Percentiles rank a stretch among this genome's conserved stretches.
These are phyloP conservation scores for Melanostoma scalare DNA, from an alignment of 2,888 invertebrate genomes.

Conservation along the genomic window DNA sequence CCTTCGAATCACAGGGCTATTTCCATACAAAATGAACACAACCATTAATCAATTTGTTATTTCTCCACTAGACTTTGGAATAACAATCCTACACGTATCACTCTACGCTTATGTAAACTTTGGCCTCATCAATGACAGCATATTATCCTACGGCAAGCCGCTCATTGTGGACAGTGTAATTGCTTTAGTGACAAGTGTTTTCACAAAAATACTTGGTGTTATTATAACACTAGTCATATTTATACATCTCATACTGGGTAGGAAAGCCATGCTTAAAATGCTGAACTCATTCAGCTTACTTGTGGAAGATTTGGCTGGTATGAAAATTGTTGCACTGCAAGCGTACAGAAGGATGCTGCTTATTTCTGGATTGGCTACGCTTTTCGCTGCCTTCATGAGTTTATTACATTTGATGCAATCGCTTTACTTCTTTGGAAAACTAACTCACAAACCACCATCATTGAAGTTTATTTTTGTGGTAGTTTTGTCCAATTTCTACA, in stretches of 20 bases:
- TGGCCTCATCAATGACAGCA: constrained; percentile 64
- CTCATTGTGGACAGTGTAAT: constrained; percentile 70
- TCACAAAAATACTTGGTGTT: constrained; percentile 71
- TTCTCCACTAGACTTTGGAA: constrained; percentile 11
- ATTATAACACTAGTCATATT: constrained; percentile 69
- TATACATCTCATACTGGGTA: constrained; percentile 50
- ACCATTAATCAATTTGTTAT: too few relatives aligned
- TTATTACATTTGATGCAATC: background rate
- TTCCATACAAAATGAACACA: background rate
- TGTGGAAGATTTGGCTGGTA: constrained; percentile 43
- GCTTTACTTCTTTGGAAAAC: constrained; percentile 15
- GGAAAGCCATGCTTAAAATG: constrained; percentile 17
- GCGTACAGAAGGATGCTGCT: constrained; percentile 45
- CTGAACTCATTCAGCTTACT: constrained; percentile 70
- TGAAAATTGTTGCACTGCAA: constrained; percentile 67
- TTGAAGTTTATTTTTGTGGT: constrained; percentile 25
- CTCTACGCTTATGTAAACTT: constrained; percentile 74
- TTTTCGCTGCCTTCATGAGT: background rate
- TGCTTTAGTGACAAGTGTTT: constrained; percentile 68
- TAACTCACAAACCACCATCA: constrained; percentile 15
- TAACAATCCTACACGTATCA: constrained; percentile 54
- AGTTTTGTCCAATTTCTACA: constrained; percentile 31
- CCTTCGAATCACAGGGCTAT: background rate
- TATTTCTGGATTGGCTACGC: background rate
- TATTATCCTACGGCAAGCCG: constrained; percentile 73